Evolutionary conservation across 1,140 invertebrate genomes (phyloP), one percentile per base, ranked within the genome.

Genomic region (Zophobas atratus): DNA sequence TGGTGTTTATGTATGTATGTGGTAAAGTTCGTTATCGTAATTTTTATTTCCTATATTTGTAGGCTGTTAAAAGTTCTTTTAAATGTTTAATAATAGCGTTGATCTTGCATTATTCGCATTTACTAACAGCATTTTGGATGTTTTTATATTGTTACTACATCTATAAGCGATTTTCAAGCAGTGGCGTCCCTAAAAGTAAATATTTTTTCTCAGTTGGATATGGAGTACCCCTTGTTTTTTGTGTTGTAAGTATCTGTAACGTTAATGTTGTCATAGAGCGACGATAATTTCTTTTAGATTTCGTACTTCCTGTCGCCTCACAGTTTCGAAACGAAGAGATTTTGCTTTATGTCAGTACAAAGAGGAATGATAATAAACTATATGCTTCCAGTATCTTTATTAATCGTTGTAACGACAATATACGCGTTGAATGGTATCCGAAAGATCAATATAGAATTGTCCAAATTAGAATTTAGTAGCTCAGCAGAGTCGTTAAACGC

Each of bases 341-440:
- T 92, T 81, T 94, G 92, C 83, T 94, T 92, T 90, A 91, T 93
- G 88, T 93, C 92, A 0, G 90, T 93, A 35, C 90, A 92, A 83
- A 90, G 91, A 82, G 92, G 92, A 1, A 93, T 93, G 91, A 88
- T 93, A 2, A 86, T 93, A 79, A 92, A 92, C 33, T 93, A 92
- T 80, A 92, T 93, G 88, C 86, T 92, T 20, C 93, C 93, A 33
- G 89, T 92, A 0, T 92, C 90, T 80, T 84, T 90, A 35, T 84
- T 93, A 8, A 93, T 94, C 53, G 82, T 93, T 55, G 87, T 91
- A 71, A 92, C 89, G 70, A 90, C 90, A 1, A 84, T 86, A 3
- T 85, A 85, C 39, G 83, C 84, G 3, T 77, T 86, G 51, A 86
- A 84, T 72, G 86, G 85, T 8, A 86, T 86, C 60, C 77, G 85